Conservation (phyloP, 2,113 vertebrate species). For the Gavialis gangeticus region DNA sequence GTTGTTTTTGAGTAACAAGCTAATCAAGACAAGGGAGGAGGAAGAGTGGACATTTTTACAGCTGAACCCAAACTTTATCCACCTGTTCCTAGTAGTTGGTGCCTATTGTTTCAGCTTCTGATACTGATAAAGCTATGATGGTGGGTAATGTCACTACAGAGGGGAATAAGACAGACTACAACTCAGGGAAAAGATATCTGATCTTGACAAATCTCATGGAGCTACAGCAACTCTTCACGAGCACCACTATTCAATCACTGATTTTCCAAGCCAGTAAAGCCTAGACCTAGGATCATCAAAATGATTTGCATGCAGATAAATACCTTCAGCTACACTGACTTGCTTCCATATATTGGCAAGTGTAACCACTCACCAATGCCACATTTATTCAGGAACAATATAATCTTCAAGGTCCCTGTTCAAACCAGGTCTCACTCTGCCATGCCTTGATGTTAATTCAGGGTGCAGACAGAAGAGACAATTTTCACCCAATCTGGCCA, state of each 20-base stretch:
- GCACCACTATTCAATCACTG: background rate
- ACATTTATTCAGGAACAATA: too few relatives aligned
- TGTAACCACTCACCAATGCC: too few relatives aligned
- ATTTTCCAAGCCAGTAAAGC: background rate
- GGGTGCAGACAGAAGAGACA: too few relatives aligned
- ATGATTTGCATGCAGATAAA: background rate
- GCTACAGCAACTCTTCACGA: background rate
- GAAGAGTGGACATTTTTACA: too few relatives aligned
- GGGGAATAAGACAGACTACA: background rate
- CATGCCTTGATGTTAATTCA: too few relatives aligned
- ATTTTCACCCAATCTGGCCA: too few relatives aligned
- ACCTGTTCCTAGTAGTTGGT: background rate
- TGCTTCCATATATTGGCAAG: background rate
- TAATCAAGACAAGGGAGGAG: background rate
- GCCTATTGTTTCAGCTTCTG: slow-evolving; percentile 10
- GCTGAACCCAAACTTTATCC: too few relatives aligned
- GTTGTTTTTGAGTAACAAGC: background rate
- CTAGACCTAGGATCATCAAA: background rate
- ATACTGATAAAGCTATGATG: background rate
- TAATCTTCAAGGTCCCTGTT: too few relatives aligned
- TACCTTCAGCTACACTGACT: background rate
- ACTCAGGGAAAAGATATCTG: background rate
- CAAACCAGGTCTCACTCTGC: too few relatives aligned
- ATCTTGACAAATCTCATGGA: background rate
- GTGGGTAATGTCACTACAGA: slow-evolving; percentile 7